These are phyloP conservation scores for Meganola albula DNA, from an alignment of 2,888 invertebrate species.

Conservation along the genomic window DNA sequence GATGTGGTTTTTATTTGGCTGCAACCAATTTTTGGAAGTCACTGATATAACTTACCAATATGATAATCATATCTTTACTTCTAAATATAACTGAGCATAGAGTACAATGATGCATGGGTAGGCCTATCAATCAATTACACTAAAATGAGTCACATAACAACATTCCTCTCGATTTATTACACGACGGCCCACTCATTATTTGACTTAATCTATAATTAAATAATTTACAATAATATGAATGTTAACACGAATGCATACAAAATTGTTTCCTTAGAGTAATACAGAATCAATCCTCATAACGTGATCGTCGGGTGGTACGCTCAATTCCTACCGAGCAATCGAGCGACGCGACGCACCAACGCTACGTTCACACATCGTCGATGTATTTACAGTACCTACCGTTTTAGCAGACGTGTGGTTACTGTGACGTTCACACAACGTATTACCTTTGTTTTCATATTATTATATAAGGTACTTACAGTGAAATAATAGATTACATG, in stretches of 20 bases:
- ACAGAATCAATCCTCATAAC: constrained; percentile 29
- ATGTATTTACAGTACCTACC: no score
- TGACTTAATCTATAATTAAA: constrained; percentile 53
- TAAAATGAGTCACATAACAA: constrained; percentile 39
- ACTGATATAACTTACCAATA: constrained; percentile 24
- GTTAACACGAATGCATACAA: constrained; percentile 64
- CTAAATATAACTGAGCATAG: constrained; percentile 73
- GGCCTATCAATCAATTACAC: constrained; percentile 37
- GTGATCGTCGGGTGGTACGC: constrained; percentile 28
- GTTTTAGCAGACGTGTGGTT: no score
- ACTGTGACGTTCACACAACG: no score
- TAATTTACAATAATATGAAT: constrained; percentile 68
- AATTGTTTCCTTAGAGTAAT: constrained; percentile 37
- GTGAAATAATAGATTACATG: no score
- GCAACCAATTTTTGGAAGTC: constrained; percentile 22
- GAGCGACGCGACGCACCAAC: not conserved
- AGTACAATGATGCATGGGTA: constrained; percentile 56
- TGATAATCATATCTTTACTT: constrained; percentile 40
- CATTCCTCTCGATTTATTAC: constrained; percentile 30
- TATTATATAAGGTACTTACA: no score
- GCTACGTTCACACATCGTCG: no score
- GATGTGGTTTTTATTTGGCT: no score
- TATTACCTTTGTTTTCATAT: no score
- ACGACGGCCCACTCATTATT: constrained; percentile 44
- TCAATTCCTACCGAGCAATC: constrained; percentile 31